Evolutionary conservation across 2,113 vertebrate genomes (phyloP).

Genomic region (Tautogolabrus adspersus): DNA sequence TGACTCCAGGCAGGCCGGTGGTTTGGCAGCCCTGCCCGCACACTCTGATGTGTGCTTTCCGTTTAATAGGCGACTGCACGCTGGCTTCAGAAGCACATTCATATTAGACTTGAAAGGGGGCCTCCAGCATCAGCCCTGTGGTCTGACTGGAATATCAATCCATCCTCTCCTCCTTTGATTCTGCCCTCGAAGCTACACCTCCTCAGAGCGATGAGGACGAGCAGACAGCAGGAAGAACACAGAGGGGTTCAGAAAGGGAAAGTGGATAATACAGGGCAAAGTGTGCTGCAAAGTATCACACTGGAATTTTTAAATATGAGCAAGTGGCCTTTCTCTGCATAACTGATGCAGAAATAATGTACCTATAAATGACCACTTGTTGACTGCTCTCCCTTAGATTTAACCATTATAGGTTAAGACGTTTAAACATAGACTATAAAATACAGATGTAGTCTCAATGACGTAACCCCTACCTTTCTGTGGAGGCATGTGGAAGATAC

Average conservation of each 20-base stretch:
- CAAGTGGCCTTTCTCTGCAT: too few relatives aligned
- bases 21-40: conserved; percentile 20
- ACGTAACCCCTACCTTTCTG: too few relatives aligned
- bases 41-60: conserved; percentile 51
- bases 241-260: conserved; percentile 27
- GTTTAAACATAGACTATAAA: too few relatives aligned
- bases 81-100: conserved; percentile 50
- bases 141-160: conserved; percentile 81
- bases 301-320: too few relatives aligned
- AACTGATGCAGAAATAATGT: too few relatives aligned
- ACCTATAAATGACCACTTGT: too few relatives aligned
- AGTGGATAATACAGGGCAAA: conserved; percentile 26
- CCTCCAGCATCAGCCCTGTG: conserved; percentile 57
- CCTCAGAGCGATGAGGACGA: conserved; percentile 40
- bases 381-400: too few relatives aligned
- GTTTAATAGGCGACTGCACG: conserved; percentile 51
- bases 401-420: too few relatives aligned
- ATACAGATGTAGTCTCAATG: too few relatives aligned
- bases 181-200: conserved; percentile 46
- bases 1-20: conserved; percentile 43
- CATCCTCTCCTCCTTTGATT: conserved; percentile 62
- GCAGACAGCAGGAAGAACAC: conserved; percentile 44
- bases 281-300: conserved; percentile 21
- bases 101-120: conserved; percentile 64
- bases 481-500: too few relatives aligned